Base-by-base conservation (phyloP, 2,888 invertebrate genomes). In the Protula sp. region DNA sequence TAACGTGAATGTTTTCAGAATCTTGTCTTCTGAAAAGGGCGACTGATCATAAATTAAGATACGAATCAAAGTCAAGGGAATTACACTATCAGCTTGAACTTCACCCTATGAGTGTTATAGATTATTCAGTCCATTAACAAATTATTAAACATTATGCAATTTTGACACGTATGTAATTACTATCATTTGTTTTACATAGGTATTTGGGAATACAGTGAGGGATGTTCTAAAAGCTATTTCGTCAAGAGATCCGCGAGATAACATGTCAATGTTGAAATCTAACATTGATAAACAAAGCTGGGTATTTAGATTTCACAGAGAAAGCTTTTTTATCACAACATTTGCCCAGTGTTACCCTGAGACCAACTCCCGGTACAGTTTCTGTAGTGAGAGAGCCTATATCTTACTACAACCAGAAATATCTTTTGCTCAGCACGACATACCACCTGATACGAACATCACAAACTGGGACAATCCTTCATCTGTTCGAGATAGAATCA, bases 371-470 rank as follows among this genome's bases (percentile, higher is more conserved):
- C 59, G 76, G 58, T 74, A 69, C 59, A 53, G 67, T 3, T 72
- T 70, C 58, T 73, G 69, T 0, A 68, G 66, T 38, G 58, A 69
- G 19, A 28, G 30, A 31, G 67, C 71, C 56, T 76, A 71, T 50
- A 69, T 76, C n/a, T 57, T 75, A 5, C 65, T 77, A 22, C 77
- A 77, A 58, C 75, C 77, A 2, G 77, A 77, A 61, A 55, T 77
- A 14, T 75, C 76, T 9, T 77, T 77, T 61, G 74, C 75, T 4
- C 62, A 70, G 57, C 74, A 75, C 54, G 72, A 77, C 60, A 60
- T 77, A 14, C 71, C 74, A 9, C 58, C 67, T 3, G 74, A 75
- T 61, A 73, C 74, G 0, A 63, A 70, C 0, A 48, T 61, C 5
- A 77, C 77, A 30, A 72, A 75, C 60, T 77, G 75, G 75, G 67